A percentile compares a stretch with the other conserved stretches of the same genome.
Evolutionary conservation across 2,888 invertebrate species (phyloP).

Genomic region (Dendrolimus pini): DNA sequence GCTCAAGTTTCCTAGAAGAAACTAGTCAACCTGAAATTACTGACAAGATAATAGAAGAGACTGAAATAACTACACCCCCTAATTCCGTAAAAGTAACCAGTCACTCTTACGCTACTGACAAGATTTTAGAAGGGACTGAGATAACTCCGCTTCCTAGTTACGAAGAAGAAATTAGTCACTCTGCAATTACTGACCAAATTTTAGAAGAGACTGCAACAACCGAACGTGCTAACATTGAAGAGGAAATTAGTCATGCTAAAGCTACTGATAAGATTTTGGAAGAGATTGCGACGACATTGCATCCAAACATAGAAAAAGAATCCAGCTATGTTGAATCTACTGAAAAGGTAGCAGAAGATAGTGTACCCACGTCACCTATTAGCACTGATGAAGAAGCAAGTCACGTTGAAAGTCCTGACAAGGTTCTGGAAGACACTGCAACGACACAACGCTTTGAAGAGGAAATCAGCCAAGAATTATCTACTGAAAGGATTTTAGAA

Average conservation of each 20-base stretch:
- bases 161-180: background rate
- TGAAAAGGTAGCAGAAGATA: too few species aligned
- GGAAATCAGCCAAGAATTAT: background rate
- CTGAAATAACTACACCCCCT: background rate
- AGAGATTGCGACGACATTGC: background rate
- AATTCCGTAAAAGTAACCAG: background rate
- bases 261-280: background rate
- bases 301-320: background rate
- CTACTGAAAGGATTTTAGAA: background rate
- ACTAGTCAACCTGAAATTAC: background rate
- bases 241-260: background rate
- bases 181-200: background rate
- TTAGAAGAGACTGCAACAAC: background rate
- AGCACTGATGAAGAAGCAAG: too few species aligned
- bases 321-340: too few species aligned
- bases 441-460: background rate
- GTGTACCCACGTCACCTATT: too few species aligned
- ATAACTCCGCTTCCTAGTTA: background rate
- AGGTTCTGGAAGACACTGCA: background rate
- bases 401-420: background rate
- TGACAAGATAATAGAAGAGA: background rate
- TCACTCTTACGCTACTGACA: background rate
- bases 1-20: background rate
- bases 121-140: background rate
- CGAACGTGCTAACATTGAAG: background rate